Percentiles rank a stretch among this genome's conserved stretches.
These are phyloP conservation scores for Nannospalax galili DNA, from an alignment of 2,113 vertebrate genomes.

Conservation along the genomic window DNA sequence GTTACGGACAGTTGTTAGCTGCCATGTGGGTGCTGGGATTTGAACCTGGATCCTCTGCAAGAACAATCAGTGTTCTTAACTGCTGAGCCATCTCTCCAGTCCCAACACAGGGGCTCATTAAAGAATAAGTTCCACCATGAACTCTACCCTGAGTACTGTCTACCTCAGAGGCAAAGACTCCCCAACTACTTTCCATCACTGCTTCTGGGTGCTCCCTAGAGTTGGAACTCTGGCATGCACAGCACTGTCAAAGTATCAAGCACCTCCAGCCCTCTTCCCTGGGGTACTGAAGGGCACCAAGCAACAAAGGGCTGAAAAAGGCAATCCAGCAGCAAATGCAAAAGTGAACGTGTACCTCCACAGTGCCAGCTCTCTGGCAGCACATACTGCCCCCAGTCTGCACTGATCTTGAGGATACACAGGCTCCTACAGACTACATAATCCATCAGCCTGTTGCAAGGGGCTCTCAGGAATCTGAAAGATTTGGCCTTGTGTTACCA, in stretches of 20 bases:
- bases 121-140: background rate
- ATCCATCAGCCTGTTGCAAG: no score
- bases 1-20: no score
- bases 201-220: background rate
- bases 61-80: no score
- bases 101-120: no score
- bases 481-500: background rate
- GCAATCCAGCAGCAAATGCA: background rate
- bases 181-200: background rate
- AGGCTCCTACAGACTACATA: background rate
- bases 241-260: background rate
- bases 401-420: rapidly evolving
- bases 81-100: no score
- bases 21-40: no score
- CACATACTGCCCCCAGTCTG: background rate
- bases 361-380: background rate
- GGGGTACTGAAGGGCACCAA: background rate
- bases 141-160: background rate
- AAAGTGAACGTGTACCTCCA: background rate
- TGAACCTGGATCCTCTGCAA: no score
- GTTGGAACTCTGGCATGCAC: background rate
- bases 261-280: background rate
- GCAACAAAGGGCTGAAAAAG: background rate
- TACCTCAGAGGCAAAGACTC: background rate
- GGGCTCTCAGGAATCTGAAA: background rate